Evolutionary conservation across 2,113 vertebrate species (phyloP).

Genomic region (Anarhynchus alexandrinus): DNA sequence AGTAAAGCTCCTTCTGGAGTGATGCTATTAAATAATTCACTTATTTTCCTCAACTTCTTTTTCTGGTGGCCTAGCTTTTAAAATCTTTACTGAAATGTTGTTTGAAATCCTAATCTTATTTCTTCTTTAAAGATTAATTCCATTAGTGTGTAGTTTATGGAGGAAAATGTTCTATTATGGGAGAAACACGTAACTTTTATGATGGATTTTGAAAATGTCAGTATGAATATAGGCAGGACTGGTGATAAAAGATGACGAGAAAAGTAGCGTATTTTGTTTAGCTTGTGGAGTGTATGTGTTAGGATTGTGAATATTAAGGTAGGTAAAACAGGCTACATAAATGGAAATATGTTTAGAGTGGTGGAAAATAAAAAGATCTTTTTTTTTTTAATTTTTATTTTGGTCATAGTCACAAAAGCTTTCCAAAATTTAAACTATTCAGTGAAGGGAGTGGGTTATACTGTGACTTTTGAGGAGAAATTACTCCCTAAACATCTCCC

Average conservation of each 20-base stretch:
- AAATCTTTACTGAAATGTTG: background rate
- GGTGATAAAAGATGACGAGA: background rate
- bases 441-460: background rate
- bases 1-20: constrained; percentile 14
- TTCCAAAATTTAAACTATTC: background rate
- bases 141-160: background rate
- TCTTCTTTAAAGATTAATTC: background rate
- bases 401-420: background rate
- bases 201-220: background rate
- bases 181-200: background rate
- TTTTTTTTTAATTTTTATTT: background rate
- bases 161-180: background rate
- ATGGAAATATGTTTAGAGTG: background rate
- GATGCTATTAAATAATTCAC: constrained; percentile 21
- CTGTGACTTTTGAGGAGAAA: background rate
- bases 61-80: background rate
- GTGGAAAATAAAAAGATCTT: background rate
- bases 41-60: background rate
- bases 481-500: background rate
- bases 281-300: background rate
- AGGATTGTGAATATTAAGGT: background rate
- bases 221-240: background rate
- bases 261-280: background rate
- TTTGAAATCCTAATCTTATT: constrained; percentile 3
- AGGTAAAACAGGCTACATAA: background rate